phyloP scores from a whole-genome alignment of 2,888 invertebrate species.

The Tanytarsus gracilentus region DNA sequence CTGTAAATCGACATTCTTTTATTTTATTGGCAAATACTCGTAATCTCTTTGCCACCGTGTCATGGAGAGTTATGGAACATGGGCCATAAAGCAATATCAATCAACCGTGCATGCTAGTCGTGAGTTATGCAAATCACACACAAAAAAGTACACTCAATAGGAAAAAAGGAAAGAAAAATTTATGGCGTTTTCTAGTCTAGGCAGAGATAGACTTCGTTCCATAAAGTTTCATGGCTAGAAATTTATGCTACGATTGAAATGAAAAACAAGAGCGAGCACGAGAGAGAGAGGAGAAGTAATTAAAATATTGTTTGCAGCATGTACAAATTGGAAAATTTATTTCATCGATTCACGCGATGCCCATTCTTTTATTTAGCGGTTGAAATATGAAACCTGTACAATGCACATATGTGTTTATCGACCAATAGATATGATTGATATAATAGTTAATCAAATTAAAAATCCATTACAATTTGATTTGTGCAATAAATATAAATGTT shows the following conservation, averaged over 20 bases:
- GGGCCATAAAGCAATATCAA: slow-evolving; percentile 8
- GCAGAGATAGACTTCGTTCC: too few relatives aligned
- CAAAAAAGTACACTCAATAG: too few relatives aligned
- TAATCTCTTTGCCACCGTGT: too few relatives aligned
- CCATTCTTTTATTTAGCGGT: background rate
- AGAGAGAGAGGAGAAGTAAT: slow-evolving; percentile 10
- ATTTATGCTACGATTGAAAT: background rate
- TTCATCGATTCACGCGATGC: slow-evolving; percentile 15
- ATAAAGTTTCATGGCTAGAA: too few relatives aligned
- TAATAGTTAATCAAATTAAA: slow-evolving; percentile 15
- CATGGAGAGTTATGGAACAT: background rate
- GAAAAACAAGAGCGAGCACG: background rate
- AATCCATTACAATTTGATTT: slow-evolving; percentile 15
- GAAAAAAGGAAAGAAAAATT: background rate
- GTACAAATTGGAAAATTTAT: slow-evolving; percentile 26
- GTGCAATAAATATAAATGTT: too few relatives aligned
- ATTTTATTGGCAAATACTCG: background rate
- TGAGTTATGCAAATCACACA: slow-evolving; percentile 13
- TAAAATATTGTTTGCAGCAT: slow-evolving; percentile 21
- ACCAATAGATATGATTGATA: slow-evolving; percentile 14
- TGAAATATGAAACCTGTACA: background rate
- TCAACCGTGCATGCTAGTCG: background rate
- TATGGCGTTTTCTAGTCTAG: slow-evolving; percentile 8
- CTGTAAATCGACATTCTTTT: slow-evolving; percentile 8
- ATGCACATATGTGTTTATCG: background rate